Evolutionary conservation across 2,113 vertebrate genomes (phyloP).

Genomic region (Fulica atra): DNA sequence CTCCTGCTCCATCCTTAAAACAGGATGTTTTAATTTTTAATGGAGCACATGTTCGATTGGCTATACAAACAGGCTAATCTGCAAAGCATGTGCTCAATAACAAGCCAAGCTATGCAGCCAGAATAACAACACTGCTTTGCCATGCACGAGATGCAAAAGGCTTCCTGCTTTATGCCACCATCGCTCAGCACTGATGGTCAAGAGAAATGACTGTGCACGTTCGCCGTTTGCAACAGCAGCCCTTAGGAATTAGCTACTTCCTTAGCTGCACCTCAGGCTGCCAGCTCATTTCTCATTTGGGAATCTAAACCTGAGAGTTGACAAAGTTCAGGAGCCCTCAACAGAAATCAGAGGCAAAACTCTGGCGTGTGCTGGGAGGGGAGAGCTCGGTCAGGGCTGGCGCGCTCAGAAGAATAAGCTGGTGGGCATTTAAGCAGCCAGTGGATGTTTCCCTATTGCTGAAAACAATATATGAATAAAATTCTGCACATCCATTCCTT

Average conservation of each 20-base stretch:
- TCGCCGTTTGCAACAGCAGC: neutral
- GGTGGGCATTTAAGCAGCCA: neutral
- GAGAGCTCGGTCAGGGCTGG: neutral
- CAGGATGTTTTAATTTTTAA: conserved; percentile 91
- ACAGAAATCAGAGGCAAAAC: neutral
- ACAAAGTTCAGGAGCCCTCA: conserved; percentile 37
- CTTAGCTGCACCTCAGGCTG: neutral
- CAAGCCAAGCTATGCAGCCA: conserved; percentile 76
- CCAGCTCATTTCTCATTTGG: neutral
- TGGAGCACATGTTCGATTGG: conserved; percentile 90
- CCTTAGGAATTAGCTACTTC: conserved; percentile 16
- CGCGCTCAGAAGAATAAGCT: rapidly evolving
- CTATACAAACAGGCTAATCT: conserved; percentile 91
- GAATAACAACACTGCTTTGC: conserved; percentile 77
- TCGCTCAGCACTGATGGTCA: neutral
- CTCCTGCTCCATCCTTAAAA: conserved; percentile 85
- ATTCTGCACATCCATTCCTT: neutral
- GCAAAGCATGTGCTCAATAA: conserved; percentile 88
- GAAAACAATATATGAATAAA: neutral
- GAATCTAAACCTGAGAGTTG: neutral
- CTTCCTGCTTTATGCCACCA: conserved; percentile 17
- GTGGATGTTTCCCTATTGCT: neutral
- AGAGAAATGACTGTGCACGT: neutral
- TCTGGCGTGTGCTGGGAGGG: neutral
- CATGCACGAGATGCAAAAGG: conserved; percentile 27